These are phyloP conservation scores for Ptychochromis oligacanthus DNA, from an alignment of 2,113 vertebrate genomes.

Conservation along the genomic window DNA sequence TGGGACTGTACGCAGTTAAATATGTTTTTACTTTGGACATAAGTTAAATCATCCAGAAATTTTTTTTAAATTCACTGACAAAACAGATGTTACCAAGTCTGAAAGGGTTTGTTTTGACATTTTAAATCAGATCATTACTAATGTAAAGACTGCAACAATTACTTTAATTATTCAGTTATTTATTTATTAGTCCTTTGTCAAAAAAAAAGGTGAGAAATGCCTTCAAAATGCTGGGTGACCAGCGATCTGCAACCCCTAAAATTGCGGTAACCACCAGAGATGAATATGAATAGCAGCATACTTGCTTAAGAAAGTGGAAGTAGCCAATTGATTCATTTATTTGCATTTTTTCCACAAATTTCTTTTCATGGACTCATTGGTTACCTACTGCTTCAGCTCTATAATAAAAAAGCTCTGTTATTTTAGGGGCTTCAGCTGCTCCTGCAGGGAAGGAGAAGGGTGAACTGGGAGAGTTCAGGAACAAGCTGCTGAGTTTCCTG, in stretches of 20 bases:
- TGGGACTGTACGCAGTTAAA: no score
- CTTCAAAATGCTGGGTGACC: neutral
- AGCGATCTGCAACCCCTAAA: accelerated
- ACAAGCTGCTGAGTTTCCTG: conserved; percentile 89
- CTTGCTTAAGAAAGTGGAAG: neutral
- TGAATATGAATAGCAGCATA: neutral
- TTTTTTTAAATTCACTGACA: no score
- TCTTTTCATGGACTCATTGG: neutral
- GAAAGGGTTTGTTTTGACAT: no score
- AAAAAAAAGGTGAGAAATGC: neutral
- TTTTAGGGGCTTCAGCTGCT: conserved; percentile 76
- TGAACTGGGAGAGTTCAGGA: conserved; percentile 89
- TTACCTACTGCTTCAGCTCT: neutral
- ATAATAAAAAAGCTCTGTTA: neutral
- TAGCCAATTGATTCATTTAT: neutral
- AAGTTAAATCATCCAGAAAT: neutral
- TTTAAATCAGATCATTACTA: no score
- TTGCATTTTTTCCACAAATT: neutral
- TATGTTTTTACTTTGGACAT: neutral
- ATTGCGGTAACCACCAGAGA: neutral
- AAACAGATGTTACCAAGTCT: no score
- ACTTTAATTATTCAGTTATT: neutral
- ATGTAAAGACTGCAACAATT: no score
- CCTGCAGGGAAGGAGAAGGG: conserved; percentile 90
- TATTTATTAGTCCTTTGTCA: neutral